Percentiles rank a stretch among this genome's conserved stretches.
phyloP scores from a whole-genome alignment of 2,888 invertebrate genomes.

The Sarcophaga caerulescens region DNA sequence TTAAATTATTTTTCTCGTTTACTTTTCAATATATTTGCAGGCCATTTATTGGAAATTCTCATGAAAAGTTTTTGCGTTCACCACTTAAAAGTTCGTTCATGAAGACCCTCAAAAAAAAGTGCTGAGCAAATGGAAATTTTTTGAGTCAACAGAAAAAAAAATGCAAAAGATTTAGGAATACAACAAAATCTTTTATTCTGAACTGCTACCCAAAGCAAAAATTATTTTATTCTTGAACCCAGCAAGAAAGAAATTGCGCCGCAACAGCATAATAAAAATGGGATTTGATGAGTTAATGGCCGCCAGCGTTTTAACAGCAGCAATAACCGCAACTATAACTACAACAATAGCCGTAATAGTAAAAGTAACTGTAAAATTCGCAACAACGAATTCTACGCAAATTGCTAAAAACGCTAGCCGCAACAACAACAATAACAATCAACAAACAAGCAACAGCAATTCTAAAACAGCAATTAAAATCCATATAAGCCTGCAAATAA shows the following conservation, averaged over 20 bases:
- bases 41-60: not conserved
- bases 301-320: slow-evolving; percentile 59
- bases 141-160: not conserved
- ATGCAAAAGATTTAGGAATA: not conserved
- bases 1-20: not conserved
- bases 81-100: not conserved
- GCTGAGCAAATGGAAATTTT: not conserved
- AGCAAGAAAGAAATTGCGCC: slow-evolving; percentile 9
- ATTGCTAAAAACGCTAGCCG: slow-evolving; percentile 19
- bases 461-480: slow-evolving; percentile 14
- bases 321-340: slow-evolving; percentile 43
- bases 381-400: slow-evolving; percentile 28
- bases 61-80: not conserved
- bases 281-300: slow-evolving; percentile 65
- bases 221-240: slow-evolving; percentile 18
- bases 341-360: slow-evolving; percentile 22
- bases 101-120: not conserved
- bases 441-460: slow-evolving; percentile 22
- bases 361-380: slow-evolving; percentile 39
- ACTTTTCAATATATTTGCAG: not conserved
- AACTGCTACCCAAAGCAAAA: not conserved
- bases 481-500: not conserved
- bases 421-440: slow-evolving; percentile 48
- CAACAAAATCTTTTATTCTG: not conserved
- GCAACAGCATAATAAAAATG: slow-evolving; percentile 63